Base-by-base conservation (phyloP, 92 coral and sea anemone genomes). In the Paramuricea clavata region DNA sequence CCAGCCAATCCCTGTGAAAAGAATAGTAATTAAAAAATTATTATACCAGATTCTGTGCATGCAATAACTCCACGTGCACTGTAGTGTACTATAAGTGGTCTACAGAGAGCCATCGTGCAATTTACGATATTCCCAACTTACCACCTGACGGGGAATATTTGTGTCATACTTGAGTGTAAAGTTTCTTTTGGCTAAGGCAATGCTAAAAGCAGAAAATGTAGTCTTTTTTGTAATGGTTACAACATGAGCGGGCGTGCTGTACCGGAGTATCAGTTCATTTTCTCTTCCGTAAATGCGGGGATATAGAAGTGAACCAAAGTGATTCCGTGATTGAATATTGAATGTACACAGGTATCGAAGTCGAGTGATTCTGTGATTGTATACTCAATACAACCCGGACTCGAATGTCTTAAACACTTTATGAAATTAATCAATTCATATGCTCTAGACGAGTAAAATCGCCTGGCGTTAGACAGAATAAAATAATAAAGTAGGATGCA, bases 131-230 rank as follows among this genome's bases (percentile, higher is more conserved):
- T n/a, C n/a, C n/a, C n/a, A 22, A 71, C 93, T 41, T 70, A 91
- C 94, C 74, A 91, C 94, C 83, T 91, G 94, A 41, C 94, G 84
- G 12, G 94, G 94, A 42, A 91, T 88, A 35, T 91, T 91, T 23
- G 94, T 91, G 52, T 91, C 90, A 71, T 91, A 91, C 41, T 88
- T 83, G n/a, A 91, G 70, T 3, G 94, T 77, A 77, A 91, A 91
- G 81, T 87, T 91, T 69, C 91, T 80, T 76, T 88, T 91, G 1
- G 92, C 94, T 75, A 91, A 67, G 16, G 94, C 94, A 49, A 91
- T 91, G 1, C 94, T 91, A 74, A 69, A 84, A 79, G 19, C 9
- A 27, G 32, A 69, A 15, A 17, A 31, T 34, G 28, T 39, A 10
- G 44, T 39, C 4, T 39, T 4, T 39, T 4, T 39, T 39, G 10